Evolutionary conservation across 2,888 invertebrate species (phyloP), one percentile per base, ranked within the genome.

Genomic region (Thymelicus sylvestris): DNA sequence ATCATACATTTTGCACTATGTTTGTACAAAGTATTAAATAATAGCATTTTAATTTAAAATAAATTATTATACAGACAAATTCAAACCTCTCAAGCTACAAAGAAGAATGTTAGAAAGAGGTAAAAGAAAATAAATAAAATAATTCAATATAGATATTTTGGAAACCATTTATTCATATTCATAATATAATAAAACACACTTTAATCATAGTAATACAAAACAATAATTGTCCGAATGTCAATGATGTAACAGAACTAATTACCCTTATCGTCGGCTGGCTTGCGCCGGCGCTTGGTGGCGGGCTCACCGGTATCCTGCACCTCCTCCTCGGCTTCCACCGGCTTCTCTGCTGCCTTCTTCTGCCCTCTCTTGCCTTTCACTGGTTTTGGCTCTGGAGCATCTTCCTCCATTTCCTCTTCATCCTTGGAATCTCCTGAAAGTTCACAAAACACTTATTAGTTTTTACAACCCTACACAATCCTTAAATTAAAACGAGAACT

Each of bases 241-340:
- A 81, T 79, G 79, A 77, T 82, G 82, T 79, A 84, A 85, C 81
- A 83, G 79, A 80, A 82, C 84, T 92, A 93, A 79, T 92, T 93
- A 93, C 93, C 93, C 91, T 92, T 91, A 47, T 92, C 91, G 59
- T 91, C 92, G 1, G 83, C 81, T 41, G 80, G 82, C 77, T 92
- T 92, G 78, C 92, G 91, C 75, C 88, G 84, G 74, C 92, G 87
- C 77, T 92, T 92, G 52, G 82, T 81, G 7, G 82, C 83, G 12
- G 87, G 80, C 75, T 91, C 92, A 6, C 81, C 86, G 3, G 84
- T 83, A 48, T 89, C 90, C 72, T 85, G 84, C 3, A 83, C 73
- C 63, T 86, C 82, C 4, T 86, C 87, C 7, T 87, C 87, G 3
- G 76, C 64, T 39, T 88, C 87, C 1, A 70, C 71, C 6, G 80